These are phyloP conservation scores for Pungitius pungitius DNA, from an alignment of 2,113 vertebrate genomes.

Conservation along the genomic window DNA sequence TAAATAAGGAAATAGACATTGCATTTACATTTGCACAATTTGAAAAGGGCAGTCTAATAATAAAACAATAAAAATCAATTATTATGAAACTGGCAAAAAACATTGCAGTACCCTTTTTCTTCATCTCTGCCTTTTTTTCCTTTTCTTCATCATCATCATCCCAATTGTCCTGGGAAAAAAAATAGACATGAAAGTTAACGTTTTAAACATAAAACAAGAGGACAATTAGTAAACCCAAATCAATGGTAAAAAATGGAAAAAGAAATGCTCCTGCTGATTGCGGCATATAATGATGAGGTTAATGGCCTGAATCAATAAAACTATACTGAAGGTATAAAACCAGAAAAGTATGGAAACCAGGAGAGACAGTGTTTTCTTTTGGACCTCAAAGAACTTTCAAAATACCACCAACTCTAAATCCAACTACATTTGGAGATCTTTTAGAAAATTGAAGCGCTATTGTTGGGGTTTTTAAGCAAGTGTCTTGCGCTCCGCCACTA, in stretches of 20 bases:
- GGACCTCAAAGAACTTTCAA: background rate
- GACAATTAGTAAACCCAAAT: background rate
- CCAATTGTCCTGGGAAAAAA: conserved; percentile 91
- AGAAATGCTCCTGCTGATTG: background rate
- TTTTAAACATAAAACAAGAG: background rate
- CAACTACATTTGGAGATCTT: background rate
- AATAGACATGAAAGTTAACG: background rate
- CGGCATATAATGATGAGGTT: background rate
- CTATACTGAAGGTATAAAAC: background rate
- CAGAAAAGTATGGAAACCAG: background rate
- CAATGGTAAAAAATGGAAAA: background rate
- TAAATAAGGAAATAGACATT: background rate
- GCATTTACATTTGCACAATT: background rate
- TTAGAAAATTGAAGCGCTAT: background rate
- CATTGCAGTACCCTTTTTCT: conserved; percentile 45
- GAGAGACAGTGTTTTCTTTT: background rate
- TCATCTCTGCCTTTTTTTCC: conserved; percentile 71
- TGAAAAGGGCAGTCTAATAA: background rate
- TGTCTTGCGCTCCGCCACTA: background rate
- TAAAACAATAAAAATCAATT: conserved; percentile 3
- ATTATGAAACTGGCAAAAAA: background rate
- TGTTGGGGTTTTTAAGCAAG: background rate
- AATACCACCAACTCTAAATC: background rate
- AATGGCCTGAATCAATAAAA: background rate
- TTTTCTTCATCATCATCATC: conserved; percentile 87